These are phyloP conservation scores for Lycopodina hypogea DNA, from an alignment of 37 sponge, comb jelly and placozoan species.

Conservation along the genomic window DNA sequence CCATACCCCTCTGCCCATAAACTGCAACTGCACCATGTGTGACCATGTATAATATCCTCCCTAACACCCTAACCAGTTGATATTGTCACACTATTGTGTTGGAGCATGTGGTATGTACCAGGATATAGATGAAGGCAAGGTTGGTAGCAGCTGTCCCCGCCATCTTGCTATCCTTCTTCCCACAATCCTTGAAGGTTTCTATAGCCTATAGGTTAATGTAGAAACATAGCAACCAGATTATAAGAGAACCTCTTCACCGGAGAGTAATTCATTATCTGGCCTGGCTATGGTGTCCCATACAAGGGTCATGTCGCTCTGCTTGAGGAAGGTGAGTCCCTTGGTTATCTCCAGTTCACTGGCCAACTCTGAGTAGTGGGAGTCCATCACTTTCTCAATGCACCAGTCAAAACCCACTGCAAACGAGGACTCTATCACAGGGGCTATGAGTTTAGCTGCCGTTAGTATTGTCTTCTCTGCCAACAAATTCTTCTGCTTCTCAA, in stretches of 20 bases:
- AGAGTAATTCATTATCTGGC: too few relatives aligned
- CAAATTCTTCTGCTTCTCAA: conserved; percentile 75
- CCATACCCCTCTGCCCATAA: too few relatives aligned
- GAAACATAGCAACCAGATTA: too few relatives aligned
- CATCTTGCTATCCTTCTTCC: conserved; percentile 93
- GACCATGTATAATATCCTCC: too few relatives aligned
- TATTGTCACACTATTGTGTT: too few relatives aligned
- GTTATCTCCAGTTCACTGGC: conserved; percentile 95
- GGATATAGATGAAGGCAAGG: conserved; percentile 85
- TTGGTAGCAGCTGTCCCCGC: conserved; percentile 94
- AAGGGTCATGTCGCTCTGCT: conserved; percentile 76
- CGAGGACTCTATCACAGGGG: conserved; percentile 81
- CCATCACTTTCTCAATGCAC: conserved; percentile 89
- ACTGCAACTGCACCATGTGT: too few relatives aligned
- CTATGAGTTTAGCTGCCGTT: conserved; percentile 92
- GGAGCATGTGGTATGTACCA: too few relatives aligned
- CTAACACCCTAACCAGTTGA: too few relatives aligned
- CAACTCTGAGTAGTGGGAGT: conserved; percentile 79
- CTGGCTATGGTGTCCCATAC: conserved; percentile 15
- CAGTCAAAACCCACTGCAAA: conserved; percentile 97
- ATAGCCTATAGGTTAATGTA: conserved; percentile 73
- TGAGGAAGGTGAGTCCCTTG: conserved; percentile 89
- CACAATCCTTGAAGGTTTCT: conserved; percentile 90
- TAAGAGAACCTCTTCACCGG: too few relatives aligned
- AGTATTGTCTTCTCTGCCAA: conserved; percentile 84